phyloP scores from a whole-genome alignment of 2,113 vertebrate species.

The Climacteris rufus region DNA sequence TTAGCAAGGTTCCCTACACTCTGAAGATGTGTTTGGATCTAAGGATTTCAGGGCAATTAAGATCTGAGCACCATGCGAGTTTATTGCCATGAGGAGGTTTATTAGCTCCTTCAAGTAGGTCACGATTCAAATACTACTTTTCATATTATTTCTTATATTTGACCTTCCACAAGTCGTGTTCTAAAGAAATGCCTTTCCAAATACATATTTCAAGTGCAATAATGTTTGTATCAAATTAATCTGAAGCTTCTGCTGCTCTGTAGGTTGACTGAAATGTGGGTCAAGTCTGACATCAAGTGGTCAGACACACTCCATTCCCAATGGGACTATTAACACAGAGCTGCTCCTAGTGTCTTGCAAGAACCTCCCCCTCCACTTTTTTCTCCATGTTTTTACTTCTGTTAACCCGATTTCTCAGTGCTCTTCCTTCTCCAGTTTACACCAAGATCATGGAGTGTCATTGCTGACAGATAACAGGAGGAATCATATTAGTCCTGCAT shows the following conservation, averaged over 20 bases:
- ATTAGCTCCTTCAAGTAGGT: neutral
- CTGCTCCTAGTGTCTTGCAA: neutral
- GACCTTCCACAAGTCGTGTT: neutral
- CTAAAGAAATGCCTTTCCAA: neutral
- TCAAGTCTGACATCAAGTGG: conserved; percentile 69
- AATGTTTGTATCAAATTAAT: neutral
- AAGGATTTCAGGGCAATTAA: neutral
- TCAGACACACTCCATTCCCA: conserved; percentile 27
- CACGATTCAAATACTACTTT: neutral
- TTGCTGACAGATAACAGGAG: neutral
- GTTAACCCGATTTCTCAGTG: neutral
- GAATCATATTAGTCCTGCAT: neutral
- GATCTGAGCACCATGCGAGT: neutral
- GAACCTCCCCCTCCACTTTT: neutral
- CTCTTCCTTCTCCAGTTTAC: neutral
- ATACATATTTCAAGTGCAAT: neutral
- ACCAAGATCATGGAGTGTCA: neutral
- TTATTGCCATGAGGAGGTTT: neutral
- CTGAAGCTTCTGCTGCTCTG: conserved; percentile 11
- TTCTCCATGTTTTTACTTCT: neutral
- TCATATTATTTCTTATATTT: neutral
- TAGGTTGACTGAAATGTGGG: conserved; percentile 38
- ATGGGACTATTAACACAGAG: neutral
- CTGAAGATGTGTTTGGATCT: neutral
- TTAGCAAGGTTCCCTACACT: neutral